Percentiles rank a stretch among this genome's conserved stretches.
Evolutionary conservation across 2,797 vertebrate genomes (phyloP).

Genomic region (Simalia tracyae): DNA sequence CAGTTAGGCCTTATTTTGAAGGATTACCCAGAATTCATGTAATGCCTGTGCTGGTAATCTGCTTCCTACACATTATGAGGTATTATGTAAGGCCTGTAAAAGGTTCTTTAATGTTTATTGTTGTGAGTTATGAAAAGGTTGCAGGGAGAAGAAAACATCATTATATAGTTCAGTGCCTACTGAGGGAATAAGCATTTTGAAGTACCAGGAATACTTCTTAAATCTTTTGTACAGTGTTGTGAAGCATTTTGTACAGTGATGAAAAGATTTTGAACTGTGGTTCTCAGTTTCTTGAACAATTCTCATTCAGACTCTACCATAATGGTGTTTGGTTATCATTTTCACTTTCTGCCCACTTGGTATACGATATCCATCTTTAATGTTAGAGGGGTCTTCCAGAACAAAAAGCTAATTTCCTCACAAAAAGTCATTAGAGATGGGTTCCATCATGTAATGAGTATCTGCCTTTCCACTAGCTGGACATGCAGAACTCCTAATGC

Average conservation of each 20-base stretch:
- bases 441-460: not conserved
- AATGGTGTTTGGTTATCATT: not conserved
- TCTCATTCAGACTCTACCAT: not conserved
- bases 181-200: not conserved
- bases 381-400: not conserved
- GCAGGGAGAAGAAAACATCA: not conserved
- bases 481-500: not conserved
- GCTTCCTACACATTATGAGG: not conserved
- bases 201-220: rapidly evolving
- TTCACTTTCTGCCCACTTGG: not conserved
- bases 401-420: not conserved
- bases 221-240: not conserved
- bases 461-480: not conserved
- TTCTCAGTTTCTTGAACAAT: rapidly evolving
- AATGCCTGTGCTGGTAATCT: not conserved
- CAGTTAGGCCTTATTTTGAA: not conserved
- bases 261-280: constrained; percentile 4
- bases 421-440: not conserved
- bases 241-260: not conserved
- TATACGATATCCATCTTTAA: not conserved
- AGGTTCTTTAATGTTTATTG: not conserved
- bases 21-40: not conserved
- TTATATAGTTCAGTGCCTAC: not conserved
- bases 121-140: constrained; percentile 2
- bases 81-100: not conserved